A percentile compares a stretch with the other conserved stretches of the same genome.
Evolutionary conservation across 2,888 invertebrate species (phyloP).

Genomic region (Cinara cedri): DNA sequence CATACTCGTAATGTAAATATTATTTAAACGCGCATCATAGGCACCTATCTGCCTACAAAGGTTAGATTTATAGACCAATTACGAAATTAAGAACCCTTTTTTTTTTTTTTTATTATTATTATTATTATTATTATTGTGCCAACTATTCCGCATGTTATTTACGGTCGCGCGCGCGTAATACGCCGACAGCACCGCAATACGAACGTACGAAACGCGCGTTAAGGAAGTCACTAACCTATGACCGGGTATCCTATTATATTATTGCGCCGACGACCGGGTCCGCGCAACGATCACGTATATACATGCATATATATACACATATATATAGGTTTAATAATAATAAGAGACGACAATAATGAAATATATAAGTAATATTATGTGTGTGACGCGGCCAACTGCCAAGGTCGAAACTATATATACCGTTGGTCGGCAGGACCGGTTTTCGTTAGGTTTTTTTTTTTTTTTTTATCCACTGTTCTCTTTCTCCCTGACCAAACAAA

Average conservation of each 20-base stretch:
- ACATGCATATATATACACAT: too few species aligned
- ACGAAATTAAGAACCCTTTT: constrained; percentile 42
- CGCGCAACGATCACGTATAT: constrained; percentile 38
- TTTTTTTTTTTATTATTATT: too few species aligned
- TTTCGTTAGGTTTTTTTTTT: constrained; percentile 22
- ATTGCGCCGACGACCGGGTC: background rate
- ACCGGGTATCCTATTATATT: background rate
- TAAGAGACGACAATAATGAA: background rate
- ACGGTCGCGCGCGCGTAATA: background rate
- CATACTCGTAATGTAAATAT: background rate
- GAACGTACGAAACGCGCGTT: constrained; percentile 21
- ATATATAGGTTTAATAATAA: too few species aligned
- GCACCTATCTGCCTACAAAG: constrained; percentile 13
- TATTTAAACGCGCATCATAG: too few species aligned
- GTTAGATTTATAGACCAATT: constrained; percentile 50
- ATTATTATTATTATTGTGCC: constrained; percentile 31
- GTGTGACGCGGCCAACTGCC: constrained; percentile 47
- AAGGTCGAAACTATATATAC: constrained; percentile 37
- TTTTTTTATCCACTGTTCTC: background rate
- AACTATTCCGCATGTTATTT: constrained; percentile 41
- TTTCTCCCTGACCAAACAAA: background rate
- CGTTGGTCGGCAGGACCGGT: constrained; percentile 44
- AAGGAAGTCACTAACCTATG: constrained; percentile 42
- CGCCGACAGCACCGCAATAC: constrained; percentile 13
- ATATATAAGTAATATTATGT: constrained; percentile 1